Evolutionary conservation across 1,140 invertebrate genomes (phyloP), one percentile per base, ranked within the genome.

Genomic region (Leptoteleia sp.): DNA sequence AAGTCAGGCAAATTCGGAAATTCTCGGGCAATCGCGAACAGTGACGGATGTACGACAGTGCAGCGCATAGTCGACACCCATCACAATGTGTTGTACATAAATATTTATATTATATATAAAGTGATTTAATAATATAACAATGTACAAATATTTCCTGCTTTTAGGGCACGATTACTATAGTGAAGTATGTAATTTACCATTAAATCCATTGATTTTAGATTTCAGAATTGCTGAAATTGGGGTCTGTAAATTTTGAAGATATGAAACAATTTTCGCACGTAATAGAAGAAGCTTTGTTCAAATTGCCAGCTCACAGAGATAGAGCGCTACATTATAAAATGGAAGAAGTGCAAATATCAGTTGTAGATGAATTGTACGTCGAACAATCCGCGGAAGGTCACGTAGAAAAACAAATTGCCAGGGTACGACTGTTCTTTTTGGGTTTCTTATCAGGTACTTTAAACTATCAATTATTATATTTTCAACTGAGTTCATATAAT

Each of bases 291-390:
- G 93, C 93, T 35, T 90, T 98, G 22, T 99, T 98, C 87, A 93
- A 92, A 57, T 89, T 98, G 73, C 84, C 92, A 0, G 95, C 95
- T 6, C 94, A 97, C 81, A 91, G 97, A 29, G 97, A 98, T 83
- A 92, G 96, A 42, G 95, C 97, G 0, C 90, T 99, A 6, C 95
- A 93, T 59, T 99, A 99, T 89, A 99, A 98, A 86, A 98, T 98
- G 91, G 98, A 99, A 87, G 99, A 99, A 90, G 94, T 99, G 3
- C 98, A 99, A 87, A 94, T 98, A 29, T 97, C 96, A 7, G 96
- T 97, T 1, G 97, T 99, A 22, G 99, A 99, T 90, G 99, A 99
- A 89, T 92, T 99, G 37, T 95, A 95, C 84, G 97, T 98, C 8
- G 96, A 98, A 82, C 96, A 99, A 85, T 95, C 95, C 85, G 92